Conservation (phyloP, 2,113 vertebrate genomes). For the Actinemys pallida region DNA sequence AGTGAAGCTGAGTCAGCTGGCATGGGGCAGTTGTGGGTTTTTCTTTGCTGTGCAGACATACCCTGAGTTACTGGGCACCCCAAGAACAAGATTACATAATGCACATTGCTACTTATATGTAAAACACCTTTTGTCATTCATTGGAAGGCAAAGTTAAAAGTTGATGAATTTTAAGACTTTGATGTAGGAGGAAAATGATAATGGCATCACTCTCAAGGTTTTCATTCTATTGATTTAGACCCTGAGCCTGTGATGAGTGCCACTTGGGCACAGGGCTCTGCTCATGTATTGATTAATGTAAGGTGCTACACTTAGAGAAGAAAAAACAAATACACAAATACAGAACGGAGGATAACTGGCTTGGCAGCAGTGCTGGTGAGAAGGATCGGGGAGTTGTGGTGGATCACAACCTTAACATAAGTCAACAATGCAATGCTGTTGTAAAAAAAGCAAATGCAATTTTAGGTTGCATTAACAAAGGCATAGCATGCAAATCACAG, state of each 20-base stretch:
- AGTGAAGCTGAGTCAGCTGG: neutral
- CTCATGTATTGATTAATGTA: too few species aligned
- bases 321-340: too few species aligned
- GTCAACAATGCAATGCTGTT: too few species aligned
- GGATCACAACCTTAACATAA: too few species aligned
- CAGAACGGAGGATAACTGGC: too few species aligned
- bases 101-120: neutral
- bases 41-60: neutral
- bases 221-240: neutral
- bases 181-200: neutral
- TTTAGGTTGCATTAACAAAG: too few species aligned
- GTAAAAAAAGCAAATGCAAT: too few species aligned
- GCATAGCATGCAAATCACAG: too few species aligned
- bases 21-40: neutral
- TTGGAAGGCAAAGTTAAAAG: neutral
- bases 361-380: too few species aligned
- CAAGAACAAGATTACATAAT: neutral
- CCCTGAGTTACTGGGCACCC: fast-evolving
- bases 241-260: neutral
- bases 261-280: too few species aligned
- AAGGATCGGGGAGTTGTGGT: too few species aligned
- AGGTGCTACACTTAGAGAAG: too few species aligned
- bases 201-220: neutral
- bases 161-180: neutral
- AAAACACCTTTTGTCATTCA: neutral